These are phyloP conservation scores for Molossus molossus DNA, from an alignment of 2,797 vertebrate genomes.

Conservation along the genomic window DNA sequence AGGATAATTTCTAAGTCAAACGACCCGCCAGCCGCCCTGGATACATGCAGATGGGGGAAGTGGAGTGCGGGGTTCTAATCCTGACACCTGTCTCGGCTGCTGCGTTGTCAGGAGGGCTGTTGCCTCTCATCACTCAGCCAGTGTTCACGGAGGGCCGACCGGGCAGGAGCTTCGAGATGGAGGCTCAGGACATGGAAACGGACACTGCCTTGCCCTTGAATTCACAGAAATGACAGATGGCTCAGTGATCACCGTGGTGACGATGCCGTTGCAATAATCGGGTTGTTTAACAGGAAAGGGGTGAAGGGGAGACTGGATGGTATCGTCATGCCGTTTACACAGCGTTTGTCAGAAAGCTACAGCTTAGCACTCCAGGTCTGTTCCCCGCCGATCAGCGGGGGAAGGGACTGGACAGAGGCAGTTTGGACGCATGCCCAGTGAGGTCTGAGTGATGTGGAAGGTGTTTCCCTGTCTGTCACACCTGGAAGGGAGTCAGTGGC, in stretches of 20 bases:
- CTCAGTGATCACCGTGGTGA: neutral
- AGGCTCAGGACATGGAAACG: neutral
- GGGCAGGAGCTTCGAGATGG: neutral
- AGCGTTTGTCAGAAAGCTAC: too few relatives aligned
- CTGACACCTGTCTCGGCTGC: neutral
- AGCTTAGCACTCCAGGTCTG: too few relatives aligned
- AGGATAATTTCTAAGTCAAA: slow-evolving; percentile 56
- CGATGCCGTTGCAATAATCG: too few relatives aligned
- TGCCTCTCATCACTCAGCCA: neutral
- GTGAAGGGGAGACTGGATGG: too few relatives aligned
- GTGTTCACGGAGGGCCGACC: neutral
- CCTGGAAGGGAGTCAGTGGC: too few relatives aligned
- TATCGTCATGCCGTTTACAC: too few relatives aligned
- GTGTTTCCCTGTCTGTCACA: too few relatives aligned
- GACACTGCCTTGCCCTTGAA: neutral
- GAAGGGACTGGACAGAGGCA: too few relatives aligned
- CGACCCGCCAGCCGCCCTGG: neutral
- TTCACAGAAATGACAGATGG: rapidly evolving
- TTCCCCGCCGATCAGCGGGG: too few relatives aligned
- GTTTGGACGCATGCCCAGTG: too few relatives aligned
- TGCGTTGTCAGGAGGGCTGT: neutral
- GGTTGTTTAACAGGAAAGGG: too few relatives aligned
- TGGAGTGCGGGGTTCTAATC: neutral
- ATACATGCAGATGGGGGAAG: neutral
- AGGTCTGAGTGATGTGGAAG: too few relatives aligned